Conservation (phyloP, 2,888 invertebrate species). For the Drosophila atroscutellata region DNA sequence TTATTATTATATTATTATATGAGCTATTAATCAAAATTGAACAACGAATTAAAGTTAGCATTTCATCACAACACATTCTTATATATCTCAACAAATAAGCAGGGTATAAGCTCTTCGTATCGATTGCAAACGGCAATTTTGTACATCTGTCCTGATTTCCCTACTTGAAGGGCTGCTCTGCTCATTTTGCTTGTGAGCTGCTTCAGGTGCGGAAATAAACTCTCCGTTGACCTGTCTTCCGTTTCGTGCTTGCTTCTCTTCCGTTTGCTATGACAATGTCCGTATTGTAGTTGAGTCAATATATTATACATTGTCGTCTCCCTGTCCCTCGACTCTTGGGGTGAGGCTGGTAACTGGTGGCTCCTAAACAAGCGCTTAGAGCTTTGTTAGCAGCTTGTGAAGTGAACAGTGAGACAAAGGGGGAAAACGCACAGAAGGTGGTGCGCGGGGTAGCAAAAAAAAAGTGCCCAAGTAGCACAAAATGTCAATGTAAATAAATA, state of each 20-base stretch:
- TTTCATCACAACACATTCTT: neutral
- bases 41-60: neutral
- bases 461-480: constrained; percentile 78
- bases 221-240: constrained; percentile 76
- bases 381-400: constrained; percentile 75
- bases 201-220: constrained; percentile 78
- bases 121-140: neutral
- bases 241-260: constrained; percentile 53
- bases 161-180: constrained; percentile 19
- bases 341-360: constrained; percentile 41
- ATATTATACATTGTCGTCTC: constrained; percentile 72
- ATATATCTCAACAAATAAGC: neutral
- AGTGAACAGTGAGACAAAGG: constrained; percentile 42
- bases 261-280: constrained; percentile 75
- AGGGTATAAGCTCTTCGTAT: constrained; percentile 32
- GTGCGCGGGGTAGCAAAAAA: constrained; percentile 9
- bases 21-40: neutral
- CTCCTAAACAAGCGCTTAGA: constrained; percentile 75
- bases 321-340: constrained; percentile 22
- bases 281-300: constrained; percentile 77
- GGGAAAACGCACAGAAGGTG: neutral
- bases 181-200: constrained; percentile 44
- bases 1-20: neutral
- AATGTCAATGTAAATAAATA: constrained; percentile 79
- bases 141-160: constrained; percentile 36